Evolutionary conservation across 2,888 invertebrate genomes (phyloP), one percentile per base, ranked within the genome.

Genomic region (Calameuta filiformis): DNA sequence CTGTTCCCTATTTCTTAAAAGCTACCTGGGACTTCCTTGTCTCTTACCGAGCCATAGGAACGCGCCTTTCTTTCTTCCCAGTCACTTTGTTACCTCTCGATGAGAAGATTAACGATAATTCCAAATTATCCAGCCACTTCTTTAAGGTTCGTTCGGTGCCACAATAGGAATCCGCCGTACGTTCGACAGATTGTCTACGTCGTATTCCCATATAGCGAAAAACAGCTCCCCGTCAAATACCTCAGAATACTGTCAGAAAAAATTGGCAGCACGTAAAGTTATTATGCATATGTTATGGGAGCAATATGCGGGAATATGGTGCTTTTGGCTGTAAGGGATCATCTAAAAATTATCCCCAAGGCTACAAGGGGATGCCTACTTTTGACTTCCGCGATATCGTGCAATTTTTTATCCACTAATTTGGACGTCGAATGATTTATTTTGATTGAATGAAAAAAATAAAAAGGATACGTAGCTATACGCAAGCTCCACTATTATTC

Each of bases 101-200:
- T 80, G 77, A 79, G 79, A 83, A 85, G 86, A 86, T 84, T 85
- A 85, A 86, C 85, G 86, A 86, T 86, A 86, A 87, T 87, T 84
- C 78, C 81, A 83, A 85, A 85, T 86, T 83, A 83, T 81, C 80
- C 80, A 83, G 71, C 56, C 56, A 56, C 23, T 56, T 40, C 40
- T 40, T 56, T 6, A 56, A 56, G 9, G 23, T 56, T 56, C 23
- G 0, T 9, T 23, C 56, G 56, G 56, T 56, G 9, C 56, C 56
- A 56, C 9, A 56, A 23, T 56, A 56, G 23, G 15, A 40, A 40
- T 40, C 40, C 40, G 40, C 15, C 15, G 15, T 15, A 40, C 15
- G 40, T 6, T 40, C 15, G 40, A 15, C 15, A 15, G 15, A 6
- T 15, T 15, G 4, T 15, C 15, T 15, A 40, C 4, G 15, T 4